These are phyloP conservation scores for Ctenosaura bakeri DNA, from an alignment of 2,797 vertebrate species.

Conservation along the genomic window DNA sequence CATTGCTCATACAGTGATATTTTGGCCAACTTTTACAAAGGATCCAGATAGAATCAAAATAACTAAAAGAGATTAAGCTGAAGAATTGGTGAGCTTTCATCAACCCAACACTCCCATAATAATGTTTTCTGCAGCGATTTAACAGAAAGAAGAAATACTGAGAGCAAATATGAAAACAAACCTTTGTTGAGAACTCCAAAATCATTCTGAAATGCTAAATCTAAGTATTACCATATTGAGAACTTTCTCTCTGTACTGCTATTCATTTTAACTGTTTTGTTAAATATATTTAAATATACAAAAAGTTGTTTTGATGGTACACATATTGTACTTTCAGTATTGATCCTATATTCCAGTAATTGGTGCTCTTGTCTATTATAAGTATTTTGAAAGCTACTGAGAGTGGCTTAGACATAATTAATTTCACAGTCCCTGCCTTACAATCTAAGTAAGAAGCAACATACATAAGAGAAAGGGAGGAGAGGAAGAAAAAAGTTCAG, in stretches of 20 bases:
- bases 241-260: constrained; percentile 62
- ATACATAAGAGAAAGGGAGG: too few species aligned
- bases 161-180: not conserved
- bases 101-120: too few species aligned
- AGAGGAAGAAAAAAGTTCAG: too few species aligned
- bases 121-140: not conserved
- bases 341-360: constrained; percentile 47
- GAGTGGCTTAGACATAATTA: too few species aligned
- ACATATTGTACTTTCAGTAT: constrained; percentile 1
- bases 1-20: too few species aligned
- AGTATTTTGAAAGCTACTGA: too few species aligned
- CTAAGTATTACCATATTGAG: constrained; percentile 60
- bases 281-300: too few species aligned
- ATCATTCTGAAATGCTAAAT: constrained; percentile 57
- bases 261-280: constrained; percentile 27
- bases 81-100: not conserved
- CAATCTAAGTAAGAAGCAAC: too few species aligned
- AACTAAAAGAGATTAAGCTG: not conserved
- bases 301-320: too few species aligned
- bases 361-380: constrained; percentile 30
- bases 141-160: constrained; percentile 1
- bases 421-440: too few species aligned
- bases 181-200: constrained; percentile 5
- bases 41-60: not conserved
- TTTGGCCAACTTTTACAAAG: too few species aligned